These are phyloP conservation scores for Chloroceryle inda DNA, from an alignment of 2,797 vertebrate genomes.

Conservation along the genomic window DNA sequence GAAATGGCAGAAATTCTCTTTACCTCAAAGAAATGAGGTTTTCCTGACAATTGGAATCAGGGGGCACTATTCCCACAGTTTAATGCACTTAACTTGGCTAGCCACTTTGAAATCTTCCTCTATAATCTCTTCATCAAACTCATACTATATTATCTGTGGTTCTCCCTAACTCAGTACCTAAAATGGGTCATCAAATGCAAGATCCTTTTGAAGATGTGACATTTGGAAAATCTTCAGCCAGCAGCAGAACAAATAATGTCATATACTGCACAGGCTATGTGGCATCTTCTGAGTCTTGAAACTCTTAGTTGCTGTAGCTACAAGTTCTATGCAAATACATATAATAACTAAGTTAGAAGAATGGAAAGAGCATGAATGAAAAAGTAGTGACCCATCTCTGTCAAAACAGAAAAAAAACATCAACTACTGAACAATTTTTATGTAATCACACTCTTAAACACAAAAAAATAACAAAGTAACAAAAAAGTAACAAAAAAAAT, in stretches of 20 bases:
- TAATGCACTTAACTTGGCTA: neutral
- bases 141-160: neutral
- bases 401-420: neutral
- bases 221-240: neutral
- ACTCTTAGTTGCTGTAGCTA: neutral
- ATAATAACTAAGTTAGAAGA: neutral
- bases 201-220: neutral
- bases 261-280: neutral
- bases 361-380: neutral
- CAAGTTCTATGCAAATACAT: neutral
- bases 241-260: neutral
- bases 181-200: neutral
- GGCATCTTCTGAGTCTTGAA: neutral
- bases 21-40: neutral
- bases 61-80: neutral
- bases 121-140: neutral
- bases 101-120: neutral
- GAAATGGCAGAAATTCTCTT: slow-evolving; percentile 32
- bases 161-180: neutral
- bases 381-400: neutral
- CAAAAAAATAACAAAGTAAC: neutral
- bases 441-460: neutral
- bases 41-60: neutral
- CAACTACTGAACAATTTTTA: neutral
- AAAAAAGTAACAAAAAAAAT: neutral